Base-by-base conservation (phyloP, 2,113 vertebrate genomes). In the Etheostoma cragini region DNA sequence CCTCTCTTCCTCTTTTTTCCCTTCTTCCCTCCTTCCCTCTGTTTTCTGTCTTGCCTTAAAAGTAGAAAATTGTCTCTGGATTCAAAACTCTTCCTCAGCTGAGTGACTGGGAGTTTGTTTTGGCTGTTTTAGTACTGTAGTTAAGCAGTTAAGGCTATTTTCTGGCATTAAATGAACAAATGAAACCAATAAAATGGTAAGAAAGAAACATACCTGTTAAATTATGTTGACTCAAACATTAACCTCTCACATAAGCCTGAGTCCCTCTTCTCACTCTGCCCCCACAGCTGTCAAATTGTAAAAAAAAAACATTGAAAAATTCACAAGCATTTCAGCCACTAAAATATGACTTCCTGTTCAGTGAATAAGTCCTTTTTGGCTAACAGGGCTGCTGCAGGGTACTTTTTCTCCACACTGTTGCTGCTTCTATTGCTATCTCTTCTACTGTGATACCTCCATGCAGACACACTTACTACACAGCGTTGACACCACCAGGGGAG, bases 401-500 rank as follows among this genome's bases (percentile, higher is more conserved):
- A 24, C 56, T 42, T 49, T 4, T n/a, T 26, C 47, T 14, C 60
- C n/a, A 8, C 46, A 14, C 22, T 19, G 17, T 73, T 38, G 50
- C 67, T 66, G 24, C 60, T n/a, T 68, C 66, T 58, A 8, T 61
- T 50, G 26, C 69, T 76, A 22, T 74, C 46, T 76, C n/a, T n/a
- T 77, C 80, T 46, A n/a, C 66, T 66, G 68, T 79, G 81, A 81
- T 67, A 83, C 87, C 84, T 84, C 65, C 70, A 52, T 66, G 82
- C 87, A 86, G 84, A 86, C 64, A 70, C 79, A 81, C 76, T 81
- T 57, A 72, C 85, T 76, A 76, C 84, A 60, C 82, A 81, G 77
- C 46, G 74, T 74, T 83, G 88, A 86, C 83, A 83, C 89, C 84
- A 87, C 89, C 88, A 87, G 72, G 92, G 91, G 88, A 93, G 86